Conservation (phyloP, 2,888 invertebrate species). For the Amphimallon solstitiale region DNA sequence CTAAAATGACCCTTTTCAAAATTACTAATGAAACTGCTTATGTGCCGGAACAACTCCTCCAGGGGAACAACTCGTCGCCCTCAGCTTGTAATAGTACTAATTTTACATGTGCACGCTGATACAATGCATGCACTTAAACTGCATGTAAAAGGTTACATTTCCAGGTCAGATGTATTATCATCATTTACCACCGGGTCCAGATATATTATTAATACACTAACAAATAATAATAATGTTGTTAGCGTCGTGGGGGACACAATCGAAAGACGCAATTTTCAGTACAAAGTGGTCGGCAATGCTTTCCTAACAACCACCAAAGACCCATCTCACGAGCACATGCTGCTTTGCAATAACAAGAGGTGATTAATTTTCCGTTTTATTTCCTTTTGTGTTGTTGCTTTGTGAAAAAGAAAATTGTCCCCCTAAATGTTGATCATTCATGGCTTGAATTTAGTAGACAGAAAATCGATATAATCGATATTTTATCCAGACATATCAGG, state of each 20-base stretch:
- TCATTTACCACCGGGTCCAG: constrained; percentile 6
- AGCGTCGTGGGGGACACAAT: constrained; percentile 61
- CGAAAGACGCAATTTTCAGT: constrained; percentile 60
- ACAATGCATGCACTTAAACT: constrained; percentile 1
- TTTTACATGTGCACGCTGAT: too few species aligned
- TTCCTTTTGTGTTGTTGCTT: neutral
- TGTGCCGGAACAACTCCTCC: neutral
- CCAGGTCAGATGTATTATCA: constrained; percentile 47
- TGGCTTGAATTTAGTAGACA: too few species aligned
- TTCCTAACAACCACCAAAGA: constrained; percentile 41
- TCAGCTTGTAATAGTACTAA: neutral
- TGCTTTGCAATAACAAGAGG: constrained; percentile 40
- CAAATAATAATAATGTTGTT: constrained; percentile 50
- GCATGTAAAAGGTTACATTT: constrained; percentile 42
- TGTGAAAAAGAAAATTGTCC: too few species aligned
- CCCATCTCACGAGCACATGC: constrained; percentile 38
- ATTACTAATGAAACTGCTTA: neutral
- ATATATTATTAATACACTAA: constrained; percentile 16
- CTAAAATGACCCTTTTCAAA: too few species aligned
- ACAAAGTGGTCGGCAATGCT: constrained; percentile 60
- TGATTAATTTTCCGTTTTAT: constrained; percentile 37
- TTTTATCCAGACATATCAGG: too few species aligned
- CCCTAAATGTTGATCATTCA: too few species aligned
- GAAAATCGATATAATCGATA: too few species aligned
- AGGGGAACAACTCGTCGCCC: too few species aligned